Conservation (phyloP, 2,888 invertebrate genomes). For the Eilema caniola region DNA sequence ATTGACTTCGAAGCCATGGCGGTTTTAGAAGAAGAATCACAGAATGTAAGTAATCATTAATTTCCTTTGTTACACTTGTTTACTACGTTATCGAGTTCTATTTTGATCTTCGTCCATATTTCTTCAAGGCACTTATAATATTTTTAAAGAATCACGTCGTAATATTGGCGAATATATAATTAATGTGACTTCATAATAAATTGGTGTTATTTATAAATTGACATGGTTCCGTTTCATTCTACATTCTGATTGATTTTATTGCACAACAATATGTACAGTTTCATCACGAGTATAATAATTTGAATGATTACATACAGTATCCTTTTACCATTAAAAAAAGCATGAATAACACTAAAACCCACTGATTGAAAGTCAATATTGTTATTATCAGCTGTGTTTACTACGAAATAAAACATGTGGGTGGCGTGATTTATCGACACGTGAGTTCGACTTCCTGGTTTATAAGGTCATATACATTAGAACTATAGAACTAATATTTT, state of each 20-base stretch:
- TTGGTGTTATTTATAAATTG: constrained; percentile 51
- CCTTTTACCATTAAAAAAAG: constrained; percentile 1
- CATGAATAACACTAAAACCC: constrained; percentile 20
- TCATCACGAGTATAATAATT: constrained; percentile 54
- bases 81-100: constrained; percentile 46
- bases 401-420: constrained; percentile 41
- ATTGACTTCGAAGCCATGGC: constrained; percentile 89
- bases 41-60: constrained; percentile 82
- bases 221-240: constrained; percentile 35
- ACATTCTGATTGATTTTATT: constrained; percentile 58
- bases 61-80: constrained; percentile 65
- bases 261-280: constrained; percentile 70
- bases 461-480: not conserved
- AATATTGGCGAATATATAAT: constrained; percentile 7
- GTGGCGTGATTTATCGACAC: constrained; percentile 43
- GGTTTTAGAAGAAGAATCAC: constrained; percentile 88
- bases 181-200: constrained; percentile 43
- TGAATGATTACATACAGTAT: constrained; percentile 9
- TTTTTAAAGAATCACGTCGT: constrained; percentile 3
- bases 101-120: constrained; percentile 30
- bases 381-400: constrained; percentile 51
- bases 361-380: constrained; percentile 22
- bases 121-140: constrained; percentile 17
- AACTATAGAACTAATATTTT: not conserved
- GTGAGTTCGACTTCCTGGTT: constrained; percentile 26